Conservation (phyloP, 92 coral and sea anemone species). For the Diadumene lineata region DNA sequence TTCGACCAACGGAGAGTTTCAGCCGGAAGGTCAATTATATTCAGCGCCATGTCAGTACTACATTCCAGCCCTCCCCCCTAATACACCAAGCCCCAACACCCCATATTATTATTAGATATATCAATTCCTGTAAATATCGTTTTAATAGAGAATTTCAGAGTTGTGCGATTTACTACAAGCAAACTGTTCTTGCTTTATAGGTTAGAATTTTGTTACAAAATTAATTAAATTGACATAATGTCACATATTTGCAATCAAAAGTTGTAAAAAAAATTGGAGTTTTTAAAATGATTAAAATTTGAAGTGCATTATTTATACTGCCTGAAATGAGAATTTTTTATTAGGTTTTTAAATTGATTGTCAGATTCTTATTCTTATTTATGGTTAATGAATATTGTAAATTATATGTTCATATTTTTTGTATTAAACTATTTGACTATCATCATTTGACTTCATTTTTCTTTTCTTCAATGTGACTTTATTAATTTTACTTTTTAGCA, state of each 20-base stretch:
- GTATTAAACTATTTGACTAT: neutral
- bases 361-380: neutral
- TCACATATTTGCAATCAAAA: neutral
- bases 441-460: neutral
- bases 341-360: neutral
- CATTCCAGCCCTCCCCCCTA: conserved; percentile 18
- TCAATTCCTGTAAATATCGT: neutral
- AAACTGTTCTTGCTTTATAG: neutral
- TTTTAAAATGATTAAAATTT: neutral
- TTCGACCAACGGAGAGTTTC: conserved; percentile 2
- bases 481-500: no score
- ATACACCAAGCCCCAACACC: conserved; percentile 20
- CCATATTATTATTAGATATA: conserved; percentile 10
- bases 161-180: no score
- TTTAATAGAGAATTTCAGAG: neutral
- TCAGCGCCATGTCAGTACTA: conserved; percentile 13
- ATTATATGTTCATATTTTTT: neutral
- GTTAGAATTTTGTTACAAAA: neutral
- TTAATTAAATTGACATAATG: neutral
- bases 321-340: neutral
- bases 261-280: neutral
- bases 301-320: neutral
- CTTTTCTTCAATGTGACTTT: no score
- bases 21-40: neutral
- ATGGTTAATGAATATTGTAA: neutral